Percentiles rank a stretch among this genome's conserved stretches.
These are phyloP conservation scores for Stenolophus ochropezus DNA, from an alignment of 2,888 invertebrate species.

Conservation along the genomic window DNA sequence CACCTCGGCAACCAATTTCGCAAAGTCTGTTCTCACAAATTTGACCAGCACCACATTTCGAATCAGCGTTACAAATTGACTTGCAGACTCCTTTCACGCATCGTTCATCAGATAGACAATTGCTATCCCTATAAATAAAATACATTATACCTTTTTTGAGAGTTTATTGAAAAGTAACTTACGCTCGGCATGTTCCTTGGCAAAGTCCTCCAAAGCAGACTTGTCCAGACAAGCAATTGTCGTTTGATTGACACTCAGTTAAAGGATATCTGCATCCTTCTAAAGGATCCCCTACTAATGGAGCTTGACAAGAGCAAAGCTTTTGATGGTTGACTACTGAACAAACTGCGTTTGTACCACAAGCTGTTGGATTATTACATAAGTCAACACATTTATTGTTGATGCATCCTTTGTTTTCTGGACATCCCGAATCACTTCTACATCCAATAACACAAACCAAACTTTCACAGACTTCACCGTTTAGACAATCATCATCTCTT, in stretches of 20 bases:
- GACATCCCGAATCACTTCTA: constrained; percentile 86
- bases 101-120: constrained; percentile 89
- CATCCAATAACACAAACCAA: constrained; percentile 88
- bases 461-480: constrained; percentile 90
- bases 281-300: constrained; percentile 84
- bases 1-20: constrained; percentile 90
- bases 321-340: constrained; percentile 82
- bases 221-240: constrained; percentile 83
- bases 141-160: background rate
- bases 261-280: constrained; percentile 83
- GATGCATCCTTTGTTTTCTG: constrained; percentile 82
- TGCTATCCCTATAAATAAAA: constrained; percentile 79
- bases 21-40: constrained; percentile 92
- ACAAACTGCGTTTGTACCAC: constrained; percentile 89
- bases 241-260: constrained; percentile 78
- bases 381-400: constrained; percentile 87
- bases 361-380: constrained; percentile 85
- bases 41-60: constrained; percentile 85
- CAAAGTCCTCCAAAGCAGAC: constrained; percentile 87
- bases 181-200: constrained; percentile 86
- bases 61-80: constrained; percentile 90
- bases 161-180: constrained; percentile 64
- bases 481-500: constrained; percentile 89
- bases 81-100: constrained; percentile 90
- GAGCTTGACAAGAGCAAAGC: constrained; percentile 82